Base-by-base conservation (phyloP, 2,113 vertebrate species). In the Sialia sialis region DNA sequence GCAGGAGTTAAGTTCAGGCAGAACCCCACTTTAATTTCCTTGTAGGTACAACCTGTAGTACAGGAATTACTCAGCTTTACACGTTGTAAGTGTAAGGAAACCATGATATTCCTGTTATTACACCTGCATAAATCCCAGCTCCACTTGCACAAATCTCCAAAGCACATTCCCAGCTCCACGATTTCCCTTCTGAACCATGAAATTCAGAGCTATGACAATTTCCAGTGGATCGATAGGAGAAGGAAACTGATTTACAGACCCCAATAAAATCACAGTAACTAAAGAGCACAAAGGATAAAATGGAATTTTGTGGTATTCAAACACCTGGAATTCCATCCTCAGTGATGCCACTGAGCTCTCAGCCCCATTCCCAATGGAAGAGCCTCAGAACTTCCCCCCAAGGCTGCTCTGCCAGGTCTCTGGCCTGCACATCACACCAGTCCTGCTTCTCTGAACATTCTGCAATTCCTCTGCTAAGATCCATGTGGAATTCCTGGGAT, bases 351-450 rank as follows among this genome's bases (percentile, higher is more conserved):
- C 32, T 1, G 17, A 51, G 36, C 3, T 49, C 38, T 41, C 1
- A 0, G 30, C 4, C 34, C 34, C 1, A 0, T 3, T 83, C 23
- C 52, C 43, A 3, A 6, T 0, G 5, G 77, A 17, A 17, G 41
- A 69, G 16, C 19, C 32, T 11, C 5, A 0, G 5, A 27, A 2
- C 0, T 6, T n/a, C 29, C 32, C n/a, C 41, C 23, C 10, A 38
- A 7, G 13, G 5, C 36, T 6, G 6, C 48, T 0, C 7, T 48
- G 34, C 19, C 34, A 13, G 27, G 36, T 41, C 32, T 41, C 48
- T 0, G 0, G 10, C 27, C 22, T 32, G 29, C n/a, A 9, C 39
- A 4, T 10, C 2, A 0, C 52, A 5, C 20, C 55, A 4, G 0
- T 2, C 36, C 7, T 4, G 30, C 1, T 22, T 7, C 46, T 51